Base-by-base conservation (phyloP, 2,113 vertebrate species). In the Hippocampus barbouri region DNA sequence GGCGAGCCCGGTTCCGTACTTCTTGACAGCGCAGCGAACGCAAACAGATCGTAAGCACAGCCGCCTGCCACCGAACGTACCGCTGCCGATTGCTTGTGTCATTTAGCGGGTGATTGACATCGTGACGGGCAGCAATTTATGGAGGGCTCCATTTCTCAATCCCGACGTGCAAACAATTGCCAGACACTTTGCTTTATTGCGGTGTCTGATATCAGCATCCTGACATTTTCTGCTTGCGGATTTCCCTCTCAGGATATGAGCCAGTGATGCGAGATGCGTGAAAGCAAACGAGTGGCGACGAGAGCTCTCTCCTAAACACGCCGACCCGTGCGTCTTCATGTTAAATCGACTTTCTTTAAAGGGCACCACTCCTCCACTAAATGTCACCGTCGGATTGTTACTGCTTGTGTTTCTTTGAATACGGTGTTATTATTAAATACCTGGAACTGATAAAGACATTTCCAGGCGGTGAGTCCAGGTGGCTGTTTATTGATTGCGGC, bases 311-410 rank as follows among this genome's bases (percentile, higher is more conserved):
- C 27, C 76, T 78, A 78, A 85, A 82, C 77, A 84, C 68, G 61
- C 71, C 85, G 87, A 87, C 89, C 86, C 89, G 89, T 87, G 68
- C 74, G 66, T 70, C 72, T 69, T 79, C 47, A 59, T 78, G 67
- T 78, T 87, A 81, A 90, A 90, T 86, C 82, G 86, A 87, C 86
- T 87, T 90, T 75, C 9, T 73, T 80, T 76, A 88, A 90, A 91
- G 87, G 88, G 82, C 87, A 87, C 56, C 40, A 73, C 76, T 75
- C 75, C 54, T 71, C 79, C 40, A 76, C 63, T 74, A 89, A 91
- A 91, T 91, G 87, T 85, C 88, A 91, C 66, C 54, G 10, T 68
- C 72, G 80, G 79, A 82, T 40, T 77, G 75, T 72, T 83, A 18
- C 64, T 73, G 79, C 79, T 81, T 87, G 76, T 56, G 56, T 79